phyloP scores from a whole-genome alignment of 2,888 invertebrate species.

The Oxystoma pomonae region DNA sequence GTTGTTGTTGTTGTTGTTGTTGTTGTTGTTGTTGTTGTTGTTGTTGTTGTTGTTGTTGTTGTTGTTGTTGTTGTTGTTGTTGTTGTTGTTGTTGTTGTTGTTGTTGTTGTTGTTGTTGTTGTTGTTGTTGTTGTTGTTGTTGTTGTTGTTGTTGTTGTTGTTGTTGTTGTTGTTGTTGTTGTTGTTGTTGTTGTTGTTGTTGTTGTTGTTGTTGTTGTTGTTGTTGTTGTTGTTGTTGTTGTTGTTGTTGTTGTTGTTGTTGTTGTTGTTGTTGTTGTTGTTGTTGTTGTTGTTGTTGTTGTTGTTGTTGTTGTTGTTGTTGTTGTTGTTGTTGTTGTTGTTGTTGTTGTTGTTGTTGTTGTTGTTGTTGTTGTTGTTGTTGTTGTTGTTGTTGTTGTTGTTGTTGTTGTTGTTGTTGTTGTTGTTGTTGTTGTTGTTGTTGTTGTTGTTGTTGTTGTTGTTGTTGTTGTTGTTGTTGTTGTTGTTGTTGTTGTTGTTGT shows the following conservation, averaged over 20 bases:
- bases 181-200: too few species aligned
- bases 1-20: neutral
- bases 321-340: conserved; percentile 10
- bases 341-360: conserved; percentile 10
- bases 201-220: too few species aligned
- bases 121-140: neutral
- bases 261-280: too few species aligned
- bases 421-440: too few species aligned
- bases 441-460: too few species aligned
- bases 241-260: too few species aligned
- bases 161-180: too few species aligned
- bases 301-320: conserved; percentile 16
- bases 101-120: conserved; percentile 8
- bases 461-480: too few species aligned
- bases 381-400: conserved; percentile 6
- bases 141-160: neutral
- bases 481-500: too few species aligned
- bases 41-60: conserved; percentile 15
- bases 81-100: conserved; percentile 10
- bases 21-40: conserved; percentile 10
- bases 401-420: too few species aligned
- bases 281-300: too few species aligned
- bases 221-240: too few species aligned
- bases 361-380: conserved; percentile 9
- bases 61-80: conserved; percentile 10